These are phyloP conservation scores for Apamea epomidion DNA, from an alignment of 2,888 invertebrate genomes.

Conservation along the genomic window DNA sequence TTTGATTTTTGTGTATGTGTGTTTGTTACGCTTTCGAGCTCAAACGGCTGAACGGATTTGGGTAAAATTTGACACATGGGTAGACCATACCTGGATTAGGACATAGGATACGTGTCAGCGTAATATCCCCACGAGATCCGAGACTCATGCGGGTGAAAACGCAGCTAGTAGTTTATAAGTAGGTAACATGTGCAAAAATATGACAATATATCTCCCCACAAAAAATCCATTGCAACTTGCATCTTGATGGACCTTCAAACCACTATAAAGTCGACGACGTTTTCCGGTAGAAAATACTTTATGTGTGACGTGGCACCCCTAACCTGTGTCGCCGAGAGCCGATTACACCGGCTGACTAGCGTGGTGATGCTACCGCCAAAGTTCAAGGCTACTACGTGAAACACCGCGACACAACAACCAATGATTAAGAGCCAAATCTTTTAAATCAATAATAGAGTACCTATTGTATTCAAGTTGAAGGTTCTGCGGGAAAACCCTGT, in stretches of 20 bases:
- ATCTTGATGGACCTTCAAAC: constrained; percentile 15
- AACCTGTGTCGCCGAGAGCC: constrained; percentile 20
- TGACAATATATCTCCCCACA: neutral
- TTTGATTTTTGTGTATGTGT: too few relatives aligned
- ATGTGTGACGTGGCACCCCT: constrained; percentile 53
- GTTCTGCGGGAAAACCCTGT: neutral
- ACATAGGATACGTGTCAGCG: neutral
- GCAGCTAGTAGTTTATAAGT: neutral
- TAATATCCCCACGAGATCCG: neutral
- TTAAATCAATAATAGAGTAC: constrained; percentile 29
- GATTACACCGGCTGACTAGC: constrained; percentile 22
- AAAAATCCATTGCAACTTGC: constrained; percentile 6
- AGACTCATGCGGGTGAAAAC: neutral
- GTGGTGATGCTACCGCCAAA: constrained; percentile 40
- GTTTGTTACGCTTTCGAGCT: too few relatives aligned
- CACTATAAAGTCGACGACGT: neutral
- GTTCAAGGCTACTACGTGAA: constrained; percentile 59
- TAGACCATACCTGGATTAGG: neutral
- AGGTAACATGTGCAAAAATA: neutral
- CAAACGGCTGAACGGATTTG: too few relatives aligned
- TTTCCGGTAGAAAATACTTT: constrained; percentile 40
- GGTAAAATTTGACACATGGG: too few relatives aligned
- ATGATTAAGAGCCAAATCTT: constrained; percentile 33
- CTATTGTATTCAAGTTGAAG: constrained; percentile 7
- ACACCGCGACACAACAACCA: constrained; percentile 28